Evolutionary conservation across 1,140 invertebrate species (phyloP).

Genomic region (Aricia agestis): DNA sequence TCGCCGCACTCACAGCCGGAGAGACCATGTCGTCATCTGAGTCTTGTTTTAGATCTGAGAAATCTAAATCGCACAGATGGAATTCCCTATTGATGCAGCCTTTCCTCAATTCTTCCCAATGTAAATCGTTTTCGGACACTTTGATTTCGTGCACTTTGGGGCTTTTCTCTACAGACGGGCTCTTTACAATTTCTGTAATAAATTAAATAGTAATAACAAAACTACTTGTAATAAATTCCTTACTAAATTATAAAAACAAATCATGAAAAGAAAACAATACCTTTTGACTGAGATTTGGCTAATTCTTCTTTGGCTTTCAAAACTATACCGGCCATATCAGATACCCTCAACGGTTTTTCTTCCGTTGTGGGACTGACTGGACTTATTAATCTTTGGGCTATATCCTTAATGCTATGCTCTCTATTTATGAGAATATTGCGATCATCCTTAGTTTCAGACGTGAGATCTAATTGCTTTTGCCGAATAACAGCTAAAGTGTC

Average conservation of each 20-base stretch:
- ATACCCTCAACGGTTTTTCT: constrained; percentile 77
- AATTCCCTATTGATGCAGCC: constrained; percentile 88
- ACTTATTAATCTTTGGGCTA: constrained; percentile 88
- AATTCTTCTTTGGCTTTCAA: constrained; percentile 95
- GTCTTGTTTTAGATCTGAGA: constrained; percentile 92
- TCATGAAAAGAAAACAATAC: constrained; percentile 29
- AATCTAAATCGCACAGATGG: constrained; percentile 96
- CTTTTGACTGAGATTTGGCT: constrained; percentile 86
- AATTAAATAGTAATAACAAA: background rate
- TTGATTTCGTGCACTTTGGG: constrained; percentile 83
- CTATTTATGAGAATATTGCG: constrained; percentile 78
- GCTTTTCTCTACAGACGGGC: constrained; percentile 79
- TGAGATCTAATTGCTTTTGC: constrained; percentile 48
- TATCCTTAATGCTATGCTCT: constrained; percentile 90
- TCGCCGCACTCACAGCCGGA: constrained; percentile 78
- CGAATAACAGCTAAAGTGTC: constrained; percentile 50
- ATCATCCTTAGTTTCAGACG: constrained; percentile 78
- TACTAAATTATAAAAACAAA: background rate
- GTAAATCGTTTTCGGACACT: constrained; percentile 94
- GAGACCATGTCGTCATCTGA: constrained; percentile 82
- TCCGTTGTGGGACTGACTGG: constrained; percentile 70
- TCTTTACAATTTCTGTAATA: constrained; percentile 80
- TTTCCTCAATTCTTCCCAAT: constrained; percentile 93
- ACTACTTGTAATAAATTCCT: background rate
- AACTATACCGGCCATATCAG: constrained; percentile 92